Base-by-base conservation (phyloP, 2,113 vertebrate genomes). In the Recurvirostra avosetta region DNA sequence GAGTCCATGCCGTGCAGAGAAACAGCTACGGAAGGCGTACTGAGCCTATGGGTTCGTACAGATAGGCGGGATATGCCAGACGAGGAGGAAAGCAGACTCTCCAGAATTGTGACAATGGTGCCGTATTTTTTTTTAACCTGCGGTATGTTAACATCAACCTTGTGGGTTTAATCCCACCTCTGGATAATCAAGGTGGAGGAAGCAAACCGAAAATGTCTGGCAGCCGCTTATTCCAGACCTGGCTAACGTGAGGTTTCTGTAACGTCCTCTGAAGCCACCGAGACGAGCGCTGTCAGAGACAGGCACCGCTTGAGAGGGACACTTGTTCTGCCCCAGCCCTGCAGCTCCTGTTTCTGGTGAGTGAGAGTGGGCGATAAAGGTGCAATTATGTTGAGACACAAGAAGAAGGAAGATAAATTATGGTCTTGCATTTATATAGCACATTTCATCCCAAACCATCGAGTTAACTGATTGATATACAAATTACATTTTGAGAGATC, bases 401-500 rank as follows among this genome's bases (percentile, higher is more conserved):
- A 55, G 72, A 29, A 75, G 14, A 70, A 92, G 50, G 94, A 85
- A 87, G 94, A 96, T 59, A 56, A 96, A 93, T 94, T 27, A 78
- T 38, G 73, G 58, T 10, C 92, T 78, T 96, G 91, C 94, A 89
- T 89, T 96, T 95, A 78, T 92, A 93, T n/a, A 87, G 95, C 79
- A 59, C 91, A 75, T 94, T 96, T 94, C 79, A 84, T 30, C 88
- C 95, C 92, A 67, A 96, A 71, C 56, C 76, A 59, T 20, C 0
- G 52, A 92, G 83, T 74, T 72, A 84, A 89, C 86, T 47, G 86
- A 95, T 27, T 96, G 96, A 95, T 96, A 96, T 10, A 96, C 95
- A 97, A 96, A 96, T 95, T 93, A 83, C 90, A 77, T 76, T 80
- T 50, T 34, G 92, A 96, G 95, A 92, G 86, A 86, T 90, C 90